phyloP scores from a whole-genome alignment of 2,888 invertebrate genomes.

The Hirtodrosophila histrioides region DNA sequence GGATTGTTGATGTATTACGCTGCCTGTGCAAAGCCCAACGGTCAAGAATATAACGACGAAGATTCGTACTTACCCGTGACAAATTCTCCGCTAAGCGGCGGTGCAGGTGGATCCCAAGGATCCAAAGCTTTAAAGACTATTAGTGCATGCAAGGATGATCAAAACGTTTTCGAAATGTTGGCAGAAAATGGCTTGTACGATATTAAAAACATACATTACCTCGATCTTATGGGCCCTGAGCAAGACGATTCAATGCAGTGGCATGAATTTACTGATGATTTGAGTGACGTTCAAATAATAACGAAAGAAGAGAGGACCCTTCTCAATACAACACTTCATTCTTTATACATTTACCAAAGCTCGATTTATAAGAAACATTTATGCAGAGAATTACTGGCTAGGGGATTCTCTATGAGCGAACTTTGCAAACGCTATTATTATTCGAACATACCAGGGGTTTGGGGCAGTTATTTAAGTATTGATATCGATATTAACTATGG shows the following conservation, averaged over 20 bases:
- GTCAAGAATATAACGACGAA: too few species aligned
- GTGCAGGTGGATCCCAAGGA: too few species aligned
- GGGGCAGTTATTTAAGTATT: too few species aligned
- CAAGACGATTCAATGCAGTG: background rate
- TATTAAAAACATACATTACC: background rate
- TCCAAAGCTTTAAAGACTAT: too few species aligned
- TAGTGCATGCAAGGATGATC: slow-evolving; percentile 70
- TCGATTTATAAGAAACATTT: background rate
- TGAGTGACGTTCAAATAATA: background rate
- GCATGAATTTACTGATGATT: slow-evolving; percentile 3
- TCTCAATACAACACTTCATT: background rate
- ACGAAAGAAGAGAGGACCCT: background rate
- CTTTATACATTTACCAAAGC: background rate
- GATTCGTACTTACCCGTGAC: too few species aligned
- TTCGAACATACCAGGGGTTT: too few species aligned
- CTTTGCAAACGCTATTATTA: too few species aligned
- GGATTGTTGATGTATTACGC: slow-evolving; percentile 89
- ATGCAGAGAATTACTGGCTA: background rate
- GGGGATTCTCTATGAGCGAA: too few species aligned
- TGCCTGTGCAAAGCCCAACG: slow-evolving; percentile 86
- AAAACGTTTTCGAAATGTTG: slow-evolving; percentile 18
- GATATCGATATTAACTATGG: too few species aligned
- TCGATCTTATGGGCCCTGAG: too few species aligned
- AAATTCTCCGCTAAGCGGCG: too few species aligned
- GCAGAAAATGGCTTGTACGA: slow-evolving; percentile 1